These are phyloP conservation scores for Vultur gryphus DNA, from an alignment of 2,797 vertebrate genomes.

Conservation along the genomic window DNA sequence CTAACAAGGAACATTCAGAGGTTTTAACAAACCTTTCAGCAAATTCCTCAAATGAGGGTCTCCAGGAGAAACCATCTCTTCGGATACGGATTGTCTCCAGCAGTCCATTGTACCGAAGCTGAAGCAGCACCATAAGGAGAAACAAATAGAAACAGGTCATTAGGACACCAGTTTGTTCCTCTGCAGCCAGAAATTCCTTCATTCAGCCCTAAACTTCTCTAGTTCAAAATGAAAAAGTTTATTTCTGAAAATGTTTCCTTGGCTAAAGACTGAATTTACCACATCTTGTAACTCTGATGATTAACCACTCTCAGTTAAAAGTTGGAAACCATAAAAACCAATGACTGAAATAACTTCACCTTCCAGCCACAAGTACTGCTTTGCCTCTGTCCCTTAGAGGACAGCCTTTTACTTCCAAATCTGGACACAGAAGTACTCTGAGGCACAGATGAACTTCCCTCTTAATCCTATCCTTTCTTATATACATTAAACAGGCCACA, in stretches of 20 bases:
- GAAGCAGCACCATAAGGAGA: background rate
- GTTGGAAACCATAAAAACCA: background rate
- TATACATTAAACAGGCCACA: background rate
- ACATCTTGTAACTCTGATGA: background rate
- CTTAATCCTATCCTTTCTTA: background rate
- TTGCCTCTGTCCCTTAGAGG: background rate
- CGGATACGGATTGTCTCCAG: conserved; percentile 79
- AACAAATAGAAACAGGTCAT: background rate
- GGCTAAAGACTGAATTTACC: background rate
- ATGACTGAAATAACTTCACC: background rate
- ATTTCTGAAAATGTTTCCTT: background rate
- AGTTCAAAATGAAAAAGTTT: background rate
- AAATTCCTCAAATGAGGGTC: conserved; percentile 78
- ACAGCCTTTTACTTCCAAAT: background rate
- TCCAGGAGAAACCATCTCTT: conserved; percentile 79
- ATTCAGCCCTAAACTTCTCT: background rate
- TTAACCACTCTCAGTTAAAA: background rate
- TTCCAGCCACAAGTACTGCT: background rate
- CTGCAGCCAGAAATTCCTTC: background rate
- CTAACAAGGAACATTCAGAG: background rate
- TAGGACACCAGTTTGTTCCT: background rate
- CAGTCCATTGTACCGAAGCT: conserved; percentile 79
- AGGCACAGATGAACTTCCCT: background rate
- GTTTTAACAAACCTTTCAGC: conserved; percentile 67
- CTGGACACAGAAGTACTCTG: background rate